A percentile compares a stretch with the other conserved stretches of the same genome.
These are phyloP conservation scores for Rhimphoctona megacephalus DNA, from an alignment of 2,888 invertebrate species.

Conservation along the genomic window DNA sequence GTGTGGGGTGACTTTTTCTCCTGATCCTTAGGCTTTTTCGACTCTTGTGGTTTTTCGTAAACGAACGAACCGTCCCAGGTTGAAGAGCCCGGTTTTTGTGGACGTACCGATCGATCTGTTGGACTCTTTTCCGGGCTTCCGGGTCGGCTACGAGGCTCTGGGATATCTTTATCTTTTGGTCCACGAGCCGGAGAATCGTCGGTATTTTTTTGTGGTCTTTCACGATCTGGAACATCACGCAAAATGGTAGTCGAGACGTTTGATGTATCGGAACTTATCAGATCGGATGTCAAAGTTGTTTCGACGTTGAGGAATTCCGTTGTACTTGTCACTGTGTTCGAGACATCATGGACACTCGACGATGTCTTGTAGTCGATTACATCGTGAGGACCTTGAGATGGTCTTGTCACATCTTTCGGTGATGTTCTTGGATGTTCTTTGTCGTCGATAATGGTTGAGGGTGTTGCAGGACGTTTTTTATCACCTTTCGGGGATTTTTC, in stretches of 20 bases:
- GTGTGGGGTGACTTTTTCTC: slow-evolving; percentile 45
- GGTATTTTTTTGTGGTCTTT: slow-evolving; percentile 43
- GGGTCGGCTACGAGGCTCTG: slow-evolving; percentile 42
- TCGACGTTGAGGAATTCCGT: slow-evolving; percentile 68
- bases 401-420: slow-evolving; percentile 27
- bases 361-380: slow-evolving; percentile 53
- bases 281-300: slow-evolving; percentile 64
- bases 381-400: slow-evolving; percentile 52
- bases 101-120: slow-evolving; percentile 66
- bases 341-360: slow-evolving; percentile 51
- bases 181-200: slow-evolving; percentile 42
- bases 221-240: slow-evolving; percentile 44
- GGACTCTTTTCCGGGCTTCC: slow-evolving; percentile 70
- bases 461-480: slow-evolving; percentile 49
- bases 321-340: slow-evolving; percentile 60
- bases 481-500: slow-evolving; percentile 43
- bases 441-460: slow-evolving; percentile 62
- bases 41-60: slow-evolving; percentile 72
- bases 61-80: slow-evolving; percentile 77
- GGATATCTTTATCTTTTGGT: slow-evolving; percentile 28
- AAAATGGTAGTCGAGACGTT: slow-evolving; percentile 62
- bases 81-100: slow-evolving; percentile 72
- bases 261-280: slow-evolving; percentile 67
- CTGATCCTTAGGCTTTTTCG: slow-evolving; percentile 64
- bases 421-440: slow-evolving; percentile 62